phyloP scores from a whole-genome alignment of 2,888 invertebrate genomes.

The Helobdella robusta region DNA sequence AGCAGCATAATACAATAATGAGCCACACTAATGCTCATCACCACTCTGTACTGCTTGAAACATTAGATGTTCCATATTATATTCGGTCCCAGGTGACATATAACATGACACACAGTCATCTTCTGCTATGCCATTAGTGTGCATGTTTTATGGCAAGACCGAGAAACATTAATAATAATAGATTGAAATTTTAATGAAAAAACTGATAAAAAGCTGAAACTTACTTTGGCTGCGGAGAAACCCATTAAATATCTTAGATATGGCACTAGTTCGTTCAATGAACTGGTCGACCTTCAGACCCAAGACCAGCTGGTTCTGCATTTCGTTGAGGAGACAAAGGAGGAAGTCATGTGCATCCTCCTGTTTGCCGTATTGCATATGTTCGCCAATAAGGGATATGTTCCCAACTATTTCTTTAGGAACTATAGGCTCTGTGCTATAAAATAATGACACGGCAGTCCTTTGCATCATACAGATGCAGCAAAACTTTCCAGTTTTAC shows the following conservation, averaged over 20 bases:
- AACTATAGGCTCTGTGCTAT: background rate
- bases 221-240: constrained; percentile 22
- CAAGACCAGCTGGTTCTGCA: constrained; percentile 6
- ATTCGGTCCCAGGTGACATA: no score
- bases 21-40: background rate
- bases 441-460: background rate
- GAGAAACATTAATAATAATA: no score
- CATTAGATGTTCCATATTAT: no score
- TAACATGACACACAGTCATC: no score
- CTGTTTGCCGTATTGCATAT: constrained; percentile 8
- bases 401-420: constrained; percentile 6
- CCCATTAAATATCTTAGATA: constrained; percentile 13
- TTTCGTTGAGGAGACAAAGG: constrained; percentile 4
- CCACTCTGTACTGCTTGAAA: constrained; percentile 23
- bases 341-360: constrained; percentile 25
- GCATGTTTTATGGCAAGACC: background rate
- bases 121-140: background rate
- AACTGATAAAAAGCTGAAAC: no score
- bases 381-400: constrained; percentile 9
- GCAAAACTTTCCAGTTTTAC: background rate
- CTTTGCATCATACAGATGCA: background rate
- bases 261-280: constrained; percentile 1
- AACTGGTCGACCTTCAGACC: background rate
- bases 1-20: constrained; percentile 18
- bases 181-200: no score